phyloP scores from a whole-genome alignment of 2,888 invertebrate species.

The Caenorhabditis doughertyi region DNA sequence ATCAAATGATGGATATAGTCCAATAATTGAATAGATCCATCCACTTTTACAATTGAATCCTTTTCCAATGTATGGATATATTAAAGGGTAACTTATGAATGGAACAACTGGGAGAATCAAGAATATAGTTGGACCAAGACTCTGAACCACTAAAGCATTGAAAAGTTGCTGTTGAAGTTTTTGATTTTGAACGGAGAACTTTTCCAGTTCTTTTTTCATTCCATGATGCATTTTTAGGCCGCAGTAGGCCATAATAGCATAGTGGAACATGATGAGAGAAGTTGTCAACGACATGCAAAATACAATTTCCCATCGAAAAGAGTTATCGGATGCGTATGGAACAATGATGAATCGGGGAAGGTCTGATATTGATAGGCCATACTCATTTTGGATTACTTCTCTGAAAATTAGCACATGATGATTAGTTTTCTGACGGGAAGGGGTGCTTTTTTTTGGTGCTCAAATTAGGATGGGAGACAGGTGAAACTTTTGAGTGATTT shows the following conservation, averaged over 20 bases:
- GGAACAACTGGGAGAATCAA: slow-evolving; percentile 4
- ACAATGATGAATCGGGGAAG: not conserved
- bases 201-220: slow-evolving; percentile 6
- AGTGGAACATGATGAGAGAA: not conserved
- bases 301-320: not conserved
- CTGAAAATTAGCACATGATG: too few relatives aligned
- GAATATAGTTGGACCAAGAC: slow-evolving; percentile 1
- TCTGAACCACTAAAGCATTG: slow-evolving; percentile 24
- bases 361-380: not conserved
- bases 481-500: too few relatives aligned
- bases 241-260: slow-evolving; percentile 6
- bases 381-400: not conserved
- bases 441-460: too few relatives aligned
- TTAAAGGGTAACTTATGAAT: not conserved
- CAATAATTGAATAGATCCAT: not conserved
- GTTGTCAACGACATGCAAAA: not conserved
- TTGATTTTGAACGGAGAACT: slow-evolving; percentile 16
- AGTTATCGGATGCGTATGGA: not conserved
- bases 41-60: not conserved
- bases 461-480: too few relatives aligned
- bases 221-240: slow-evolving; percentile 2
- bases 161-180: slow-evolving; percentile 26
- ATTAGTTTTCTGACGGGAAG: too few relatives aligned
- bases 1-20: not conserved
- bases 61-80: not conserved